A percentile compares a stretch with the other conserved stretches of the same genome.
Evolutionary conservation across 2,113 vertebrate species (phyloP).

Genomic region (Myanophis thanlyinensis): DNA sequence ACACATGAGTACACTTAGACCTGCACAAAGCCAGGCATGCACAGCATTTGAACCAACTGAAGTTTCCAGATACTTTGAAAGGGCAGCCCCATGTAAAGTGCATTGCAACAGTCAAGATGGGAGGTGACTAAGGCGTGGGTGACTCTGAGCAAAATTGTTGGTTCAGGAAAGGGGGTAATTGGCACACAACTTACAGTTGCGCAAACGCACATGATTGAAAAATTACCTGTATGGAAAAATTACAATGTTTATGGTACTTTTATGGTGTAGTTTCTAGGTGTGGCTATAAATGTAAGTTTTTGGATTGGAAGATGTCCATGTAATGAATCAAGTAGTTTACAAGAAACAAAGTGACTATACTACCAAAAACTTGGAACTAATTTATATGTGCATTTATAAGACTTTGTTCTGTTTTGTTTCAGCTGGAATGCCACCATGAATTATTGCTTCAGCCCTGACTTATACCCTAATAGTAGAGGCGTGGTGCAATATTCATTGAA

Average conservation of each 20-base stretch:
- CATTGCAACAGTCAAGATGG: not conserved
- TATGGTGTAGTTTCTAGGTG: not conserved
- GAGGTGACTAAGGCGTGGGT: not conserved
- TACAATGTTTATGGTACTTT: not conserved
- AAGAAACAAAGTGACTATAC: not conserved
- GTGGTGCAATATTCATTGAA: not conserved
- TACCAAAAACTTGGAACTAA: not conserved
- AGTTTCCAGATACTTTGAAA: not conserved
- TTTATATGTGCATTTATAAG: not conserved
- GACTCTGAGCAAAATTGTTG: not conserved
- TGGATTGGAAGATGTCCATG: not conserved
- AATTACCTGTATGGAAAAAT: not conserved
- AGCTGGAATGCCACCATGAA: too few species aligned
- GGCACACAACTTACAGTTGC: not conserved
- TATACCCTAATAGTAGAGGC: not conserved
- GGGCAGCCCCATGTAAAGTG: not conserved
- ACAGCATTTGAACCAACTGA: not conserved
- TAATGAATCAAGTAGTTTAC: not conserved
- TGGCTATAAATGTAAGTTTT: not conserved
- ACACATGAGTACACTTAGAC: not conserved
- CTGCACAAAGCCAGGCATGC: not conserved
- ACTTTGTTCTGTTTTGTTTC: not conserved
- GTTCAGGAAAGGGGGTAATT: not conserved
- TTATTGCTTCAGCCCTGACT: not conserved
- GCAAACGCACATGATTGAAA: not conserved